These are phyloP conservation scores for Tragopan temminckii DNA, from an alignment of 2,797 vertebrate genomes.

Conservation along the genomic window DNA sequence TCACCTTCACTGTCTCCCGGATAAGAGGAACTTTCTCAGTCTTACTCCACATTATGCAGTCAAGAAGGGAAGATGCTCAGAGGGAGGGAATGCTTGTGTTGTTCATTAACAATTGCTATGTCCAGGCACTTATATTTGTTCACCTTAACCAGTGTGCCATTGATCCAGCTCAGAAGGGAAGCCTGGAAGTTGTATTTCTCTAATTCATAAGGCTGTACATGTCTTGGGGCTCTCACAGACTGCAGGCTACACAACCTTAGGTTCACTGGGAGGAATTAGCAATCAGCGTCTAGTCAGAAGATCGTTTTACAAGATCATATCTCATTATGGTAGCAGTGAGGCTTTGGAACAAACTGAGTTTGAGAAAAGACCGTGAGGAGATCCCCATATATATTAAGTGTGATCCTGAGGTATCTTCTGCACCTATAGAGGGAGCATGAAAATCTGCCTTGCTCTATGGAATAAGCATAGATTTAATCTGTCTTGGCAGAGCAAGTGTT, in stretches of 20 bases:
- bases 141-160: not conserved
- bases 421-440: not conserved
- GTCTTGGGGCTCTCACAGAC: not conserved
- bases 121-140: not conserved
- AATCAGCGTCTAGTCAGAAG: slow-evolving; percentile 37
- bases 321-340: slow-evolving; percentile 6
- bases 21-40: not conserved
- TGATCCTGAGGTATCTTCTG: not conserved
- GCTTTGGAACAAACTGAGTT: not conserved
- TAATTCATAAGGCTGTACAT: not conserved
- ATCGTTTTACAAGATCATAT: not conserved
- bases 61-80: not conserved
- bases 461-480: not conserved
- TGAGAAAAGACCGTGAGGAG: not conserved
- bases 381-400: not conserved
- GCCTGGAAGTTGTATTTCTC: not conserved
- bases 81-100: not conserved
- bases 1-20: not conserved
- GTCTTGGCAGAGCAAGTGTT: not conserved
- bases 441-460: not conserved
- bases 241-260: slow-evolving; percentile 3
- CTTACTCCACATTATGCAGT: not conserved
- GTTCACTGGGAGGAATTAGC: slow-evolving; percentile 16
- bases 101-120: not conserved
- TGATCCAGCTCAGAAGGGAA: not conserved